A percentile compares a stretch with the other conserved stretches of the same genome.
phyloP scores from a whole-genome alignment of 2,888 invertebrate genomes.

The Tetragnatha montana region DNA sequence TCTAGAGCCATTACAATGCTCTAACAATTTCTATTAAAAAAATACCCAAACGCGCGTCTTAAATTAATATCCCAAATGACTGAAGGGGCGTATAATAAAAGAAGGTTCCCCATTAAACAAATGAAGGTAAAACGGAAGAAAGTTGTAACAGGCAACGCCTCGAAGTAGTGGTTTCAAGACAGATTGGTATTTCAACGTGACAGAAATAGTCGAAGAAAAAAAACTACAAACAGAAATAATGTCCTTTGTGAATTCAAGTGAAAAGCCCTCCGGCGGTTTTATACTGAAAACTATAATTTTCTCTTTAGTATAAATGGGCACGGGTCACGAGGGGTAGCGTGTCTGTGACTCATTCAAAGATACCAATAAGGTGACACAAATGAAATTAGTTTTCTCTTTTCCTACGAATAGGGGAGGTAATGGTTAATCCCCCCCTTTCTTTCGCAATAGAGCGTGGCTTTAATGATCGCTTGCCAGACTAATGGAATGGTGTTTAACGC shows the following conservation, averaged over 20 bases:
- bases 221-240: constrained; percentile 44
- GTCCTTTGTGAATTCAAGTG: constrained; percentile 46
- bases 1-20: no score
- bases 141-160: constrained; percentile 5
- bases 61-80: no score
- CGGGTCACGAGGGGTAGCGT: constrained; percentile 62
- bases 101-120: neutral
- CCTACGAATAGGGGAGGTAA: constrained; percentile 26
- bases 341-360: constrained; percentile 47
- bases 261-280: constrained; percentile 56
- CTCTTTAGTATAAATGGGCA: constrained; percentile 58
- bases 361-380: constrained; percentile 61
- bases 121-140: neutral
- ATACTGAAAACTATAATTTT: constrained; percentile 52
- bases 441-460: constrained; percentile 13
- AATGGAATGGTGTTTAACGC: neutral
- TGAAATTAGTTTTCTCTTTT: constrained; percentile 54
- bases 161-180: neutral
- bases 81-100: no score
- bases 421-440: constrained; percentile 8
- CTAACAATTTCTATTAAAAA: no score
- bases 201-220: constrained; percentile 6
- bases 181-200: neutral
- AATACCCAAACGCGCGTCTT: no score
- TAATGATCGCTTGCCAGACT: constrained; percentile 14